Percentiles rank a stretch among this genome's conserved stretches.
Evolutionary conservation across 2,113 vertebrate species (phyloP).

Genomic region (Megalops atlanticus): DNA sequence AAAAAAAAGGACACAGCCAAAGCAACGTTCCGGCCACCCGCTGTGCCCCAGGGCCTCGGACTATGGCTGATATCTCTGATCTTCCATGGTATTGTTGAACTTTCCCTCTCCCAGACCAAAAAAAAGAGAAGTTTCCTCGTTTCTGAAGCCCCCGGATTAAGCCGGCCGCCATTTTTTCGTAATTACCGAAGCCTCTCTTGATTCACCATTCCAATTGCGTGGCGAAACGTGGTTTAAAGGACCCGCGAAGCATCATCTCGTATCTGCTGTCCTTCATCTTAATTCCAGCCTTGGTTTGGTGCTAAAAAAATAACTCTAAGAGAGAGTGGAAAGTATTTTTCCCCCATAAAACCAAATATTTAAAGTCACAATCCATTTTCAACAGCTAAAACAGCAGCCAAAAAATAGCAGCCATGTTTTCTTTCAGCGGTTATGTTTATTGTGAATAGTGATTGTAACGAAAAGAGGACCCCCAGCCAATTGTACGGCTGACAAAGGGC

Average conservation of each 20-base stretch:
- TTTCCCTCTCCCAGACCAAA: constrained; percentile 15
- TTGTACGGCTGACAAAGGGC: too few relatives aligned
- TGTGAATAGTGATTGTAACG: not conserved
- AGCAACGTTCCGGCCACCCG: constrained; percentile 41
- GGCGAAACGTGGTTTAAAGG: constrained; percentile 11
- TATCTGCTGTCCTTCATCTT: not conserved
- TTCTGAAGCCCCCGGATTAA: constrained; percentile 35
- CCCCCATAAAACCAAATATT: not conserved
- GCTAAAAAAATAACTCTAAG: not conserved
- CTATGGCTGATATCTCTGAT: constrained; percentile 33
- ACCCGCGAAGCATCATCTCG: constrained; percentile 7
- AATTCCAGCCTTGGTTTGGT: not conserved
- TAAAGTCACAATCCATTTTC: not conserved
- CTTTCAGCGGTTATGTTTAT: not conserved
- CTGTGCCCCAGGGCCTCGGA: constrained; percentile 32
- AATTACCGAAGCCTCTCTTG: constrained; percentile 8
- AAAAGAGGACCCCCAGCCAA: too few relatives aligned
- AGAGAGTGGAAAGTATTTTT: too few relatives aligned
- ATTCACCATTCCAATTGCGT: not conserved
- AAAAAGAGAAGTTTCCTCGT: constrained; percentile 19
- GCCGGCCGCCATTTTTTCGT: constrained; percentile 16
- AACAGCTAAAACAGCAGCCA: not conserved
- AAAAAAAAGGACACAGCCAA: constrained; percentile 30
- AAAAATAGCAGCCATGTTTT: not conserved
- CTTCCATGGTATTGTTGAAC: constrained; percentile 40